Evolutionary conservation across 2,888 invertebrate species (phyloP).

Genomic region (Polydrusus tereticollis): DNA sequence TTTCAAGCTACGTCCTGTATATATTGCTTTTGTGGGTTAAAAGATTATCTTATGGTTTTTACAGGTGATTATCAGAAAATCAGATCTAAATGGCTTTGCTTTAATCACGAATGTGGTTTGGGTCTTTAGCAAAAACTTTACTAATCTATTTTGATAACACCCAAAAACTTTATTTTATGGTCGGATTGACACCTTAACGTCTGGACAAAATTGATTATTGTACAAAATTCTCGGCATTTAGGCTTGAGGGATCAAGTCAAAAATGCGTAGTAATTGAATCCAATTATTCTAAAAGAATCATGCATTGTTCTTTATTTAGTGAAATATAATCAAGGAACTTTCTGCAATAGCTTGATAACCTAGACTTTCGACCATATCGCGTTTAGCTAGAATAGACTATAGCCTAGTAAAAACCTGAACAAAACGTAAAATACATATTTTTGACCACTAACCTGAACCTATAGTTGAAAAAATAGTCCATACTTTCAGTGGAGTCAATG

Average conservation of each 20-base stretch:
- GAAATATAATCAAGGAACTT: too few species aligned
- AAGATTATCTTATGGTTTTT: background rate
- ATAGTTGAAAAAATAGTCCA: too few species aligned
- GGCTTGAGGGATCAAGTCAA: background rate
- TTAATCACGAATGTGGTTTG: background rate
- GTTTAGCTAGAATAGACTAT: too few species aligned
- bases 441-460: too few species aligned
- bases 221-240: background rate
- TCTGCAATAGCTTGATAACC: too few species aligned
- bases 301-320: too few species aligned
- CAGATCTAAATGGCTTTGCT: background rate
- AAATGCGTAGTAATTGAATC: too few species aligned
- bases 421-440: too few species aligned
- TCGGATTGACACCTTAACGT: background rate
- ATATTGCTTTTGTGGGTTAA: background rate
- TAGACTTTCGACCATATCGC: too few species aligned
- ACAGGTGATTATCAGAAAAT: background rate
- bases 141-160: constrained; percentile 12
- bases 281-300: too few species aligned
- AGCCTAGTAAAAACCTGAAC: too few species aligned
- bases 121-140: constrained; percentile 2
- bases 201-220: background rate
- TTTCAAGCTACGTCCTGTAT: background rate
- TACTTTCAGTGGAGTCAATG: too few species aligned
- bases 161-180: background rate